These are phyloP conservation scores for Drosophila parthenogenetica DNA, from an alignment of 2,888 invertebrate species.

Conservation along the genomic window DNA sequence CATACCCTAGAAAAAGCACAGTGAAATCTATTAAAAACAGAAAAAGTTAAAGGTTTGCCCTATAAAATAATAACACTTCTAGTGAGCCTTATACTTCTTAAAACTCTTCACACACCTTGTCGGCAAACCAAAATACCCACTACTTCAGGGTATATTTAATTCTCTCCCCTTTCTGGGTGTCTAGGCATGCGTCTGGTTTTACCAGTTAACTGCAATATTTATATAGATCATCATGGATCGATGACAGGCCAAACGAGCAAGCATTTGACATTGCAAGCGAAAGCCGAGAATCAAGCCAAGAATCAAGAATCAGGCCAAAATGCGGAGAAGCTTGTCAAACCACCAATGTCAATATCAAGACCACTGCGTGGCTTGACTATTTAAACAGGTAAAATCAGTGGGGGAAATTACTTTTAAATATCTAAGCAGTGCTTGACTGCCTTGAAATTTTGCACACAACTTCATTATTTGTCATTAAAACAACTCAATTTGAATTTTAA, in stretches of 20 bases:
- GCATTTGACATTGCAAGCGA: constrained; percentile 77
- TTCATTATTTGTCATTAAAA: constrained; percentile 27
- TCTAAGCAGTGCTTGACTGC: not conserved
- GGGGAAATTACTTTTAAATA: not conserved
- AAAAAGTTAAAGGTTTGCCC: not conserved
- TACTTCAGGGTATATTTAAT: not conserved
- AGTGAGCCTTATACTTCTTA: not conserved
- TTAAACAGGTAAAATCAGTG: constrained; percentile 25
- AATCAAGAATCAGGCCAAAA: constrained; percentile 63
- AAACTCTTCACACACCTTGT: not conserved
- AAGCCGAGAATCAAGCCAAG: constrained; percentile 39
- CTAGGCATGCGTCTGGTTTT: constrained; percentile 52
- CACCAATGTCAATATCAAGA: constrained; percentile 5
- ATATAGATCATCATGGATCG: constrained; percentile 58
- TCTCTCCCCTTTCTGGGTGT: constrained; percentile 25
- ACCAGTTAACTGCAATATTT: constrained; percentile 56
- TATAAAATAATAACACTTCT: not conserved
- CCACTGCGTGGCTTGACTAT: constrained; percentile 39
- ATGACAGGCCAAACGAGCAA: constrained; percentile 65
- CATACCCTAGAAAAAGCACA: not conserved
- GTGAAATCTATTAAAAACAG: not conserved
- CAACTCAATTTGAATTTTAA: constrained; percentile 13
- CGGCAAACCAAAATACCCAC: not conserved
- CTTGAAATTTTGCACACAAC: constrained; percentile 21
- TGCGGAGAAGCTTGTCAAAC: constrained; percentile 46